Evolutionary conservation across 1,140 invertebrate genomes (phyloP), one percentile per base, ranked within the genome.

Genomic region (Drosophila sp.): DNA sequence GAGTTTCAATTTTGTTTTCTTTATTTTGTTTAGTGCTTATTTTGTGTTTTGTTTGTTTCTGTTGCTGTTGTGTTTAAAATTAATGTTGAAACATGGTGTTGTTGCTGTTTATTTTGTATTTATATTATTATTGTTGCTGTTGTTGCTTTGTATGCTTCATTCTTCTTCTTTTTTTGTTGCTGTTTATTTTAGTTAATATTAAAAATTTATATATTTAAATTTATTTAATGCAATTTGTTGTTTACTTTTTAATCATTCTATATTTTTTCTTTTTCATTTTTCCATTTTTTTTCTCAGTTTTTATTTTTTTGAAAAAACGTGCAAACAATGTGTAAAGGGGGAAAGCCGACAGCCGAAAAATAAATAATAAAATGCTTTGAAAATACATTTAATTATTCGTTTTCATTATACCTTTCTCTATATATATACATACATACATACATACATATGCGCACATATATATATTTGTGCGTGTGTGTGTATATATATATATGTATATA

Each of bases 321-420:
- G 95, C 95, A 96, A 96, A 96, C 96, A 96, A 96, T 96, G 95
- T 96, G 96, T 95, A 95, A 95, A 96, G 95, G 95, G 95, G 95
- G 95, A 95, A 95, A 95, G 94, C 95, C 93, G 94, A 94, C 93
- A 93, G 94, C 93, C 93, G 93, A 93, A 89, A 90, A 87, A 79
- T 80, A 90, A 87, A 90, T 90, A 72, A 91, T 80, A 76, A 91
- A 89, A 89, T 89, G 80, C 78, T 93, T 89, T 80, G 14, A 73
- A 76, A 86, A 89, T 76, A 86, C 87, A 86, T 90, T 89, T 70
- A 64, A 81, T 79, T 82, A 78, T 86, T 87, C 51, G 46, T 75
- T 90, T 76, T 81, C 53, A 64, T 59, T 65, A 78, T 67, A 87
- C 67, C 59, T 87, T 36, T 81, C 64, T 74, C 63, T 72, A 45